Conservation (phyloP, 1,140 invertebrate species). For the Augochlora pura region DNA sequence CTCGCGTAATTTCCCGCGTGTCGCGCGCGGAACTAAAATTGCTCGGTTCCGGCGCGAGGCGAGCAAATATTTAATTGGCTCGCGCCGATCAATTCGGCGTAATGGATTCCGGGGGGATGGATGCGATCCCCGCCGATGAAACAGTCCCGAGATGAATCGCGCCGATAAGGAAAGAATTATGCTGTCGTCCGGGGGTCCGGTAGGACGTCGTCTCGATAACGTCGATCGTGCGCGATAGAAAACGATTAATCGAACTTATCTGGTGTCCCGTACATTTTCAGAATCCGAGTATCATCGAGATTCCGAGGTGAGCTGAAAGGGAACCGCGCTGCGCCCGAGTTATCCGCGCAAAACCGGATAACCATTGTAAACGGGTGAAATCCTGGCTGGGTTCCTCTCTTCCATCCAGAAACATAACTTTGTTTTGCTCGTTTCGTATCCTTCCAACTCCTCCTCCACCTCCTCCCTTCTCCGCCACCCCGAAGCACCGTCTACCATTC, state of each 20-base stretch:
- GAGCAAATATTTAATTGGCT: constrained; percentile 4
- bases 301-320: constrained; percentile 71
- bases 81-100: constrained; percentile 6
- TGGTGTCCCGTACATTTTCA: constrained; percentile 59
- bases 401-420: constrained; percentile 33
- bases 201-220: constrained; percentile 25
- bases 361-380: constrained; percentile 27
- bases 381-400: constrained; percentile 15
- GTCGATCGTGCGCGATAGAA: constrained; percentile 1
- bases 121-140: constrained; percentile 1
- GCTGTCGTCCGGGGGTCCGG: not conserved
- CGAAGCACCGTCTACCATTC: too few species aligned
- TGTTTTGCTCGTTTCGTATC: not conserved
- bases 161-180: constrained; percentile 27
- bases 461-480: not conserved
- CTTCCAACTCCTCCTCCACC: too few species aligned
- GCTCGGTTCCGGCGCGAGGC: too few species aligned
- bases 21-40: too few species aligned
- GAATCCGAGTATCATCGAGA: constrained; percentile 65
- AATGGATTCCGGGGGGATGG: constrained; percentile 12
- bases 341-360: not conserved
- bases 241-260: constrained; percentile 47
- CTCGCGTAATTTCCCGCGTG: too few species aligned
- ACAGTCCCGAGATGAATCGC: not conserved
- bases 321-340: constrained; percentile 1